These are phyloP conservation scores for Dascyllus trimaculatus DNA, from an alignment of 2,113 vertebrate species.

Conservation along the genomic window DNA sequence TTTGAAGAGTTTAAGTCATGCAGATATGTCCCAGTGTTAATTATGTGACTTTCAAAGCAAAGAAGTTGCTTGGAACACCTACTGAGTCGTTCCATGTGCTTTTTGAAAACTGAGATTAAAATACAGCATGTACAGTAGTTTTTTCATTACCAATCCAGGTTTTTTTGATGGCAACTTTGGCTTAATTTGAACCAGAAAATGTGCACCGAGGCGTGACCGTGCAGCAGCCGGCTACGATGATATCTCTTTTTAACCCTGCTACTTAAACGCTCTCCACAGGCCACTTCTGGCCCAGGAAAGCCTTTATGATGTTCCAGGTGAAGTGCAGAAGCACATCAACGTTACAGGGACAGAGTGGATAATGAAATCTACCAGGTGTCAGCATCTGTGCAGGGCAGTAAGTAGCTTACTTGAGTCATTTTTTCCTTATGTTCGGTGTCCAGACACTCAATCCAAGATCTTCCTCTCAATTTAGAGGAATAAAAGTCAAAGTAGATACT, in stretches of 20 bases:
- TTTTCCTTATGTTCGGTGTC: neutral
- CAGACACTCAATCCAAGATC: neutral
- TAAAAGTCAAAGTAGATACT: constrained; percentile 10
- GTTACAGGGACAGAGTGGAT: neutral
- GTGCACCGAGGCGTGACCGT: constrained; percentile 30
- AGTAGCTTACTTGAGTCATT: neutral
- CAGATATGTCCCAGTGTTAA: neutral
- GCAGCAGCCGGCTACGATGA: constrained; percentile 37
- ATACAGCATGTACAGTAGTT: constrained; percentile 15
- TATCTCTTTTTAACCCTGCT: constrained; percentile 28
- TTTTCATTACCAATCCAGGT: neutral
- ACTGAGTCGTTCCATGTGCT: neutral
- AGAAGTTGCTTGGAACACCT: constrained; percentile 1
- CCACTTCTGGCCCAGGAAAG: constrained; percentile 30
- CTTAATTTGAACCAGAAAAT: constrained; percentile 54
- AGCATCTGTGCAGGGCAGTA: neutral
- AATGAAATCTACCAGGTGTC: constrained; percentile 11
- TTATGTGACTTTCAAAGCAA: neutral
- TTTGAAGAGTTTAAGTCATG: neutral
- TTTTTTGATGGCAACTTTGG: constrained; percentile 44
- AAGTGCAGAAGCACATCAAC: neutral
- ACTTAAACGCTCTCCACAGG: constrained; percentile 40
- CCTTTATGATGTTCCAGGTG: constrained; percentile 15
- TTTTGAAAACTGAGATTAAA: constrained; percentile 13
- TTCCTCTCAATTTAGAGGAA: constrained; percentile 23